These are phyloP conservation scores for Protophormia terraenovae DNA, from an alignment of 2,888 invertebrate species.

Conservation along the genomic window DNA sequence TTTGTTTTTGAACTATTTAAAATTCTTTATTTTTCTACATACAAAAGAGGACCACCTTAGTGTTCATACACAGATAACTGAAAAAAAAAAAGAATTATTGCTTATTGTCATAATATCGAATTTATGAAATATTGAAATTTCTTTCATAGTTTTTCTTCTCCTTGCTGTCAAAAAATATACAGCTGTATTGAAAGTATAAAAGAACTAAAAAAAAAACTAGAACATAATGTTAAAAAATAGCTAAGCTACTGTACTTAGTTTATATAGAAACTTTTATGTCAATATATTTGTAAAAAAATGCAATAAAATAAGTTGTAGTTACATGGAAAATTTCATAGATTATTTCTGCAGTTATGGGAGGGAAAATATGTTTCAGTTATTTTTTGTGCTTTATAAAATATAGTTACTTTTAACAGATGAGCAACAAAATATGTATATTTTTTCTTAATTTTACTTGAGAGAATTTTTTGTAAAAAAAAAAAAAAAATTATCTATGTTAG, in stretches of 20 bases:
- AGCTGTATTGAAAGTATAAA: constrained; percentile 68
- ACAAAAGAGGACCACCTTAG: too few species aligned
- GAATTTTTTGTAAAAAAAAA: neutral
- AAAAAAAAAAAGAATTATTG: constrained; percentile 67
- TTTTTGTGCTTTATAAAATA: neutral
- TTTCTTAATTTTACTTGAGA: neutral
- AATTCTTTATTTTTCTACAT: too few species aligned
- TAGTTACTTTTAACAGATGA: neutral
- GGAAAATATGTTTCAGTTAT: constrained; percentile 33
- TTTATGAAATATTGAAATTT: constrained; percentile 75
- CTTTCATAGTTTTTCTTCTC: neutral
- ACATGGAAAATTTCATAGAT: constrained; percentile 28
- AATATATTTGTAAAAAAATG: neutral
- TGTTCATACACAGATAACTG: neutral
- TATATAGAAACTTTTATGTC: neutral
- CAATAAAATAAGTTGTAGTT: neutral
- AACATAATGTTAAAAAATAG: constrained; percentile 63
- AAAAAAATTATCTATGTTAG: neutral
- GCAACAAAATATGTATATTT: neutral
- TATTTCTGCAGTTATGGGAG: constrained; percentile 15
- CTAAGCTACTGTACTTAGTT: neutral
- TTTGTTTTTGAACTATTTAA: too few species aligned
- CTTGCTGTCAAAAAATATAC: constrained; percentile 75
- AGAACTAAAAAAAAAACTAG: neutral
- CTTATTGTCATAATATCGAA: constrained; percentile 76